Evolutionary conservation across 2,888 invertebrate species (phyloP).

Genomic region (Acanthopleura granulata): DNA sequence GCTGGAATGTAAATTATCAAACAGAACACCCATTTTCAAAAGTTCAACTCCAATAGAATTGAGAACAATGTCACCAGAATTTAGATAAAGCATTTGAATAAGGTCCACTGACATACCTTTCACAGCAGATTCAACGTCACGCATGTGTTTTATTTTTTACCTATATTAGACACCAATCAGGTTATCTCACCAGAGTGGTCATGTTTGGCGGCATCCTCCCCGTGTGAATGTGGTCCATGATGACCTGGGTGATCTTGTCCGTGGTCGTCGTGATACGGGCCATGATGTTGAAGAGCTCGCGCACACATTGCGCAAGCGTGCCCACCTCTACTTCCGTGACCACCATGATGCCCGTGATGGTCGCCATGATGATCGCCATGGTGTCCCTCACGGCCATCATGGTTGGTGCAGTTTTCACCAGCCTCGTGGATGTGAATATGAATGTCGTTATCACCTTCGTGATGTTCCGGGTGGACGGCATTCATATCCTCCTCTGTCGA

Average conservation of each 20-base stretch:
- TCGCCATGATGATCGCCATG: not conserved
- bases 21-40: too few species aligned
- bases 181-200: not conserved
- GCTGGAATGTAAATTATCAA: too few species aligned
- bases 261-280: not conserved
- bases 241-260: not conserved
- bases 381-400: not conserved
- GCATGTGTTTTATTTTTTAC: too few species aligned
- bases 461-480: not conserved
- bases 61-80: too few species aligned
- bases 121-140: too few species aligned
- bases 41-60: too few species aligned
- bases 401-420: not conserved
- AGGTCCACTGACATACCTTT: too few species aligned
- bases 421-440: constrained; percentile 1
- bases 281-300: not conserved
- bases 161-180: too few species aligned
- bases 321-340: not conserved
- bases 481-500: too few species aligned
- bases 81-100: not conserved
- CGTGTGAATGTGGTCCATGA: not conserved
- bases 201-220: not conserved
- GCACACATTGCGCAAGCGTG: constrained; percentile 8
- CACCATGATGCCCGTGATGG: not conserved
- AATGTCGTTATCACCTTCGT: not conserved